Base-by-base conservation (phyloP, 2,888 invertebrate genomes). In the Epinotia brunnichana region DNA sequence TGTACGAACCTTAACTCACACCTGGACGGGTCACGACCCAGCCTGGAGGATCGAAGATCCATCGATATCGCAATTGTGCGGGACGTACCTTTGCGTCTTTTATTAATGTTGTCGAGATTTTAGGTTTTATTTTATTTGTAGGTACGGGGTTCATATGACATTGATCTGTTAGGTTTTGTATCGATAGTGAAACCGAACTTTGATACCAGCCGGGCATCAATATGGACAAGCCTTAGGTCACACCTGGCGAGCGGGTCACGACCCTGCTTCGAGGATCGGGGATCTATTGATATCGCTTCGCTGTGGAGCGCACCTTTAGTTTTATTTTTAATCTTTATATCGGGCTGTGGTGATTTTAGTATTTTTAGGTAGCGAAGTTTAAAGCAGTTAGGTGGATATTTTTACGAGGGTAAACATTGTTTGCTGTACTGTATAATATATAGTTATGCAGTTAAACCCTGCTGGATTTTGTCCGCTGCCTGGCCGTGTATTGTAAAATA, bases 21-120 rank as follows among this genome's bases (percentile, higher is more conserved):
- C 85, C 85, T 85, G 85, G 82, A 73, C 81, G 78, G 85, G 85
- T 85, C 85, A 82, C 82, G 87, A 86, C 82, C 85, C 76, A 75
- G 80, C 80, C 79, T 82, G 80, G 80, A 76, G 80, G 74, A 77
- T 78, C 74, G 62, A 51, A 82, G 84, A 83, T 85, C 81, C 80
- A 81, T 82, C 80, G 84, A 83, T 85, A 85, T 82, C 81, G 77
- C 78, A 81, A 80, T 79, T 79, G 80, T 44, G 21, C 56, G 44
- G 54, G 15, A 41, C 15, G n/a, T 11, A 21, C 44, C 19, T 13
- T 56, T 54, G 54, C 59, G 66, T 63, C 35, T 70, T 39, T 57
- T 24, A 51, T 57, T 51, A 48, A 19, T 62, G 24, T 48, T 17
- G 13, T 56, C 41, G 39, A 60, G 9, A 35, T 35, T 9, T 7